Base-by-base conservation (phyloP, 2,113 vertebrate species). In the Symphodus melops region DNA sequence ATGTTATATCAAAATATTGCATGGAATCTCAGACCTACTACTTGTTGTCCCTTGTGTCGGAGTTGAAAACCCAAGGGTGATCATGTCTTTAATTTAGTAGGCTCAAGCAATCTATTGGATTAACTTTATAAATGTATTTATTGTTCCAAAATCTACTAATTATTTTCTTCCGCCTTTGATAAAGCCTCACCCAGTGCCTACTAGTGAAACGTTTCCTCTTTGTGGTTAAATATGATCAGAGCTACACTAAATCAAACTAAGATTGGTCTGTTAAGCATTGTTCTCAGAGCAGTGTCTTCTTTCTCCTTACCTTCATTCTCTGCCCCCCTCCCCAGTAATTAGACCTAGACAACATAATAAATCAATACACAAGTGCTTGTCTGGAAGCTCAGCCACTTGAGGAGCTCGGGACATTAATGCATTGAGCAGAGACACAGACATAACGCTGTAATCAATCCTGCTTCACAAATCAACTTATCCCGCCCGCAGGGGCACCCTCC, bases 381-480 rank as follows among this genome's bases (percentile, higher is more conserved):
- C 82, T 86, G 85, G 87, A 85, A 87, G 88, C 82, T 20, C 77
- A 87, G 79, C 77, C 89, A 87, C 81, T 89, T 67, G 77, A 89
- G 81, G 76, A 85, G 80, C 82, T 83, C 42, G 44, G 83, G 81
- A 90, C 88, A 88, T 91, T 91, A 91, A 89, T 80, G 89, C 41
- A 79, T 89, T 81, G 60, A 82, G 85, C 82, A 86, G 83, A 87
- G 88, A 88, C 87, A 84, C 75, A 90, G 83, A 92, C 90, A 89
- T 93, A 91, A 90, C 79, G 72, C 84, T 77, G 90, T 89, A 90
- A 94, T 94, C 92, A 93, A 93, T 94, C 92, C 92, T 81, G 72
- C 75, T 77, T 13, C 84, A 81, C 88, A 91, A 92, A 93, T 91
- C 88, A 88, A 77, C 84, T 93, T 93, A 92, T 64, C 81, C 53